Conservation (phyloP, 2,888 invertebrate genomes). For the Eulithis testata region DNA sequence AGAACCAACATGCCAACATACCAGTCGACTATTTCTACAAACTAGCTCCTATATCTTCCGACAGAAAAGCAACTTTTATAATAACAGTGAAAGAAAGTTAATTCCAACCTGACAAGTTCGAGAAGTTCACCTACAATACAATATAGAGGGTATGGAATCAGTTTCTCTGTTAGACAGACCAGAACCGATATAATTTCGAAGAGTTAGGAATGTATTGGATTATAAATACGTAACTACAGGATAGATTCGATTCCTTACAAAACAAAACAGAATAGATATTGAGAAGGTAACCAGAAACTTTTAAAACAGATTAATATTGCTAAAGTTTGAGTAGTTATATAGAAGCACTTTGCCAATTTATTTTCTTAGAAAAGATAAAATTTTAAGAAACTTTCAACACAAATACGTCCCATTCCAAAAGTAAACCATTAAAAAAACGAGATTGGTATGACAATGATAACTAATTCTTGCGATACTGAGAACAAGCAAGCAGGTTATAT, state of each 20-base stretch:
- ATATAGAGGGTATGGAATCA: background rate
- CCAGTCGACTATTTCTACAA: constrained; percentile 9
- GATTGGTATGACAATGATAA: background rate
- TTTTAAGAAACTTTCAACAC: background rate
- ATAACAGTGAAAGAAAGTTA: constrained; percentile 5
- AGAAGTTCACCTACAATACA: background rate
- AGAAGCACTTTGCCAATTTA: too few relatives aligned
- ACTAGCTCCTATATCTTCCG: constrained; percentile 9
- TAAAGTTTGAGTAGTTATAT: background rate
- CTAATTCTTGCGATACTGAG: constrained; percentile 1
- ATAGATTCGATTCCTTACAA: background rate
- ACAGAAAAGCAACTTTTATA: constrained; percentile 1
- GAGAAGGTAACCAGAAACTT: background rate
- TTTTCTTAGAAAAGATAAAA: background rate
- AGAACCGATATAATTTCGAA: background rate
- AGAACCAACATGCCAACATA: constrained; percentile 12
- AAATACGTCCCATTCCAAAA: background rate
- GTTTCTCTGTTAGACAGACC: constrained; percentile 4
- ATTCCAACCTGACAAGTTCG: constrained; percentile 11
- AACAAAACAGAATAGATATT: constrained; percentile 4
- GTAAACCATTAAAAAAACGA: background rate
- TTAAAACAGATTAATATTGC: background rate
- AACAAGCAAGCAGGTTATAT: background rate
- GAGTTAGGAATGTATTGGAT: background rate
- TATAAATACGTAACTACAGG: background rate